A percentile compares a stretch with the other conserved stretches of the same genome.
Evolutionary conservation across 1,140 invertebrate species (phyloP).

Genomic region (Theocolax elegans): DNA sequence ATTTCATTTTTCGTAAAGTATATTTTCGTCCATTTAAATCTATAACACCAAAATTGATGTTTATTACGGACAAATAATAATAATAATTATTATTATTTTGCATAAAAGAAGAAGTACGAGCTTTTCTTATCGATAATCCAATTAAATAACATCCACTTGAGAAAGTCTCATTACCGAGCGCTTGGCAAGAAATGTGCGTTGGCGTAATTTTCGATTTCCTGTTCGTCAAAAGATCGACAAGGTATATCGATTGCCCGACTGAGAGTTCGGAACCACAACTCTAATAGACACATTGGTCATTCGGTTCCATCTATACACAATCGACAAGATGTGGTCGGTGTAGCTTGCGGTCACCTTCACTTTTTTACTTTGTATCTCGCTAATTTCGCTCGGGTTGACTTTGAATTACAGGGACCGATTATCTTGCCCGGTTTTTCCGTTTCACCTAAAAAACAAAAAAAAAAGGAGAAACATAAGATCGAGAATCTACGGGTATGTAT

Average conservation of each 20-base stretch:
- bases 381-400: slow-evolving; percentile 33
- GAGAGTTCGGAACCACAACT: slow-evolving; percentile 4
- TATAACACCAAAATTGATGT: no score
- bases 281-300: slow-evolving; percentile 23
- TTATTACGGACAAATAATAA: no score
- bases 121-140: no score
- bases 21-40: no score
- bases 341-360: slow-evolving; percentile 6
- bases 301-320: background rate
- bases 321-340: background rate
- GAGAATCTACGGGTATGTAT: no score
- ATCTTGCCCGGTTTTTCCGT: slow-evolving; percentile 8
- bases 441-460: no score
- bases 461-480: no score
- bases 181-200: background rate
- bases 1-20: no score
- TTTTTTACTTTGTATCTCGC: background rate
- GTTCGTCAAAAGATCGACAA: background rate
- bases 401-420: slow-evolving; percentile 31
- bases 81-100: no score
- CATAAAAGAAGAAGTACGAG: no score
- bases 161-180: no score
- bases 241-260: background rate
- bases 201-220: slow-evolving; percentile 37
- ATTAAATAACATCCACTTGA: no score